Percentiles rank a stretch among this genome's conserved stretches.
phyloP scores from a whole-genome alignment of 1,140 invertebrate species.

The Drosophila busckii region DNA sequence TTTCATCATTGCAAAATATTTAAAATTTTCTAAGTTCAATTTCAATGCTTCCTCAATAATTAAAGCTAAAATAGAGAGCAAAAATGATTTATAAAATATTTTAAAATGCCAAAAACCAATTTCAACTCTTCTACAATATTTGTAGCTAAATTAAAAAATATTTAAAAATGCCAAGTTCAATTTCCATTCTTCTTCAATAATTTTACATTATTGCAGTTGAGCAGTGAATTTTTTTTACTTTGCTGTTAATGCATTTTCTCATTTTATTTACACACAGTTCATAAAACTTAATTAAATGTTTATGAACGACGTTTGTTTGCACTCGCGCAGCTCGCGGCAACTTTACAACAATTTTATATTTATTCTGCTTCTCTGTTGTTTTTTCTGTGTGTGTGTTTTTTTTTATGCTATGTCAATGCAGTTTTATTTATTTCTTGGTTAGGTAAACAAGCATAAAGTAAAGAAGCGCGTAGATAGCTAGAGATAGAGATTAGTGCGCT shows the following conservation, averaged over 20 bases:
- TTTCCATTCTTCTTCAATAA: no score
- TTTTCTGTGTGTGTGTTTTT: neutral
- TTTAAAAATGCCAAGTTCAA: no score
- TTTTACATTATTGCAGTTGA: no score
- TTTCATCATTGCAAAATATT: no score
- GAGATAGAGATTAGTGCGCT: constrained; percentile 56
- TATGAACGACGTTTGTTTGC: constrained; percentile 47
- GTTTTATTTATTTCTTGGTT: constrained; percentile 66
- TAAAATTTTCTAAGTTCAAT: no score
- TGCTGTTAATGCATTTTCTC: constrained; percentile 46
- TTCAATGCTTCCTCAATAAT: no score
- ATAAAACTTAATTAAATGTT: constrained; percentile 77
- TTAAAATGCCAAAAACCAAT: no score
- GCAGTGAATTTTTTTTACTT: constrained; percentile 25
- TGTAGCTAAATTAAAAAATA: no score
- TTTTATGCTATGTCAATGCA: constrained; percentile 18
- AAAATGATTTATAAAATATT: no score
- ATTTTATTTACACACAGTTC: constrained; percentile 67
- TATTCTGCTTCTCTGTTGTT: neutral
- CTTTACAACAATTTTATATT: constrained; percentile 16
- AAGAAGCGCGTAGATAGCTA: constrained; percentile 25
- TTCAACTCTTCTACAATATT: no score
- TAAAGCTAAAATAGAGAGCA: no score
- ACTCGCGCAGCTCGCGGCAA: constrained; percentile 17
- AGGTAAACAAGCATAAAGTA: constrained; percentile 54